phyloP scores from a whole-genome alignment of 2,113 vertebrate species.

The Hydrochoerus hydrochaeris region DNA sequence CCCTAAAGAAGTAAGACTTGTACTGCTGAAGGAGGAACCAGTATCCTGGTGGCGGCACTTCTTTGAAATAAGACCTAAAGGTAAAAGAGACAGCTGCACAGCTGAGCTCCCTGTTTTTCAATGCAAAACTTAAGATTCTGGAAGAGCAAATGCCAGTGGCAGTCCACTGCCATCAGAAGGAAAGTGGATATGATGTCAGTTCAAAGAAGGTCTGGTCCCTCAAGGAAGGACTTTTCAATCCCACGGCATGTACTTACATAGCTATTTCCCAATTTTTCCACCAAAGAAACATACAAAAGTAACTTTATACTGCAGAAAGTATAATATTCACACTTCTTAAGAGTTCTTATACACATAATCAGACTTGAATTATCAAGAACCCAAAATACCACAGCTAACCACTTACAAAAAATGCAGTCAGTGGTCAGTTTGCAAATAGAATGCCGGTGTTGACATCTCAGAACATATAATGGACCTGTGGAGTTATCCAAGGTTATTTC shows the following conservation, averaged over 20 bases:
- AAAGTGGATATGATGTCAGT: not conserved
- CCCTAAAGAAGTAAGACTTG: not conserved
- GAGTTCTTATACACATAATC: not conserved
- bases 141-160: not conserved
- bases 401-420: not conserved
- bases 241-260: not conserved
- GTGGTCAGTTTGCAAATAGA: not conserved
- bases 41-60: not conserved
- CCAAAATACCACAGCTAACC: not conserved
- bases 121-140: not conserved
- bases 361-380: not conserved
- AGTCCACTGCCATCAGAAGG: not conserved
- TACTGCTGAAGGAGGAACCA: not conserved
- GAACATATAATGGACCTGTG: not conserved
- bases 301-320: not conserved
- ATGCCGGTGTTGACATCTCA: not conserved
- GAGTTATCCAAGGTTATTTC: not conserved
- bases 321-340: not conserved
- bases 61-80: not conserved
- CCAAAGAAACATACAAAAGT: not conserved
- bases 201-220: not conserved
- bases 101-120: not conserved
- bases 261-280: not conserved
- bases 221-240: not conserved
- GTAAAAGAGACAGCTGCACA: not conserved